Percentiles rank a stretch among this genome's conserved stretches.
Conservation (phyloP, 1,140 invertebrate species). For the Scaptodrosophila lebanonensis region DNA sequence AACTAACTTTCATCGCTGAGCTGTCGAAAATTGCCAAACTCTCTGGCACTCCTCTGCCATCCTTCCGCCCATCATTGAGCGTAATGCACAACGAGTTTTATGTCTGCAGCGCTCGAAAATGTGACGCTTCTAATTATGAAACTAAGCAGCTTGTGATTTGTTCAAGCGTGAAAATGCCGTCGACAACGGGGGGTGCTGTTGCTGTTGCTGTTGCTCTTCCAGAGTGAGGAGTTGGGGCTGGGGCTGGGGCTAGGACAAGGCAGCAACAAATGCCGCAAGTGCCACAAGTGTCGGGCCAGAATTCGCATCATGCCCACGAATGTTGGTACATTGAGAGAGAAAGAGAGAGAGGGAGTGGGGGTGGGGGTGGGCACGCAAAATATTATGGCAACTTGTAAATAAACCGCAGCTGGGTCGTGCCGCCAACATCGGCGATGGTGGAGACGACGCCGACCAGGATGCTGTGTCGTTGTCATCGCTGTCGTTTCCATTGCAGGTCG, state of each 20-base stretch:
- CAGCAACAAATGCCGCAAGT: not conserved
- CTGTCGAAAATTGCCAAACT: no score
- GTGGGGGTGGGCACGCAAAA: slow-evolving; percentile 59
- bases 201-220: no score
- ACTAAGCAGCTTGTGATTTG: slow-evolving; percentile 75
- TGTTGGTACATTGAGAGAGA: not conserved
- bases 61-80: slow-evolving; percentile 45
- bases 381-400: slow-evolving; percentile 76
- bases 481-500: slow-evolving; percentile 10
- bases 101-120: slow-evolving; percentile 58
- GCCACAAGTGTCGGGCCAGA: not conserved
- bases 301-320: no score
- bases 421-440: no score
- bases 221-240: not conserved
- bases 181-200: slow-evolving; percentile 53
- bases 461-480: slow-evolving; percentile 18
- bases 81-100: slow-evolving; percentile 64
- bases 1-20: no score
- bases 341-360: not conserved
- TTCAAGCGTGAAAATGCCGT: slow-evolving; percentile 74
- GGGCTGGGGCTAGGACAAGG: not conserved
- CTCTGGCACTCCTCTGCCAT: slow-evolving; percentile 27
- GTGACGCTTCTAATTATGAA: slow-evolving; percentile 75
- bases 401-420: slow-evolving; percentile 62
- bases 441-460: no score